These are phyloP conservation scores for Drosophila pseudotalamancana DNA, from an alignment of 2,888 invertebrate species.

Conservation along the genomic window DNA sequence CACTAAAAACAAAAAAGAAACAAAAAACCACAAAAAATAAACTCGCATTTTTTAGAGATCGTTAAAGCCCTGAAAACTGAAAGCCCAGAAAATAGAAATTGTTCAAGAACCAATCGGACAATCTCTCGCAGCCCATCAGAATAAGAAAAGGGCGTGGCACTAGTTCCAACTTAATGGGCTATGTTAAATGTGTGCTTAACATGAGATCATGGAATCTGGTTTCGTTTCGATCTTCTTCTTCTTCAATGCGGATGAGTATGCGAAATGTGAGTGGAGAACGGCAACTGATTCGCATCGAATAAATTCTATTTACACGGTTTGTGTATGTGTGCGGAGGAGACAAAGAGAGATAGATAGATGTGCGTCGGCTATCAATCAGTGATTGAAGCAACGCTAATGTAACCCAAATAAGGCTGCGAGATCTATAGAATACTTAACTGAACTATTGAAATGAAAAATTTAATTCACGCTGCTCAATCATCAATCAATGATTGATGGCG, in stretches of 20 bases:
- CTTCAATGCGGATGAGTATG: neutral
- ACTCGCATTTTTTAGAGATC: conserved; percentile 1
- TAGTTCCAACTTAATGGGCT: conserved; percentile 16
- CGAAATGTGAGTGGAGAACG: conserved; percentile 14
- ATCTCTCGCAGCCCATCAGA: conserved; percentile 16
- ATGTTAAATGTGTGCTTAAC: conserved; percentile 9
- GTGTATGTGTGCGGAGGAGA: neutral
- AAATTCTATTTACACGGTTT: neutral
- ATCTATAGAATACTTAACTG: neutral
- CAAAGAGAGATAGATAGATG: neutral
- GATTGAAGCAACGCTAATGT: neutral
- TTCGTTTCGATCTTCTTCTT: conserved; percentile 1
- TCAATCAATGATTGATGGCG: neutral
- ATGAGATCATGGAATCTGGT: conserved; percentile 47
- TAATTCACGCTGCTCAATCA: neutral
- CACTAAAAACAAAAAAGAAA: conserved; percentile 6
- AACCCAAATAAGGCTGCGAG: neutral
- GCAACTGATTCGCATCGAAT: conserved; percentile 18
- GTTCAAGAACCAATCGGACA: conserved; percentile 1
- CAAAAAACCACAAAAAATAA: too few species aligned
- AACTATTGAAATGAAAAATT: neutral
- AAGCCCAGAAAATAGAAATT: conserved; percentile 4
- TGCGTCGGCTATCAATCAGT: neutral
- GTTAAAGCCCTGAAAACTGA: conserved; percentile 6
- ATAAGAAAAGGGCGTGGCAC: conserved; percentile 42